Evolutionary conservation across 1,140 invertebrate species (phyloP).

Genomic region (Cotesia vestalis): DNA sequence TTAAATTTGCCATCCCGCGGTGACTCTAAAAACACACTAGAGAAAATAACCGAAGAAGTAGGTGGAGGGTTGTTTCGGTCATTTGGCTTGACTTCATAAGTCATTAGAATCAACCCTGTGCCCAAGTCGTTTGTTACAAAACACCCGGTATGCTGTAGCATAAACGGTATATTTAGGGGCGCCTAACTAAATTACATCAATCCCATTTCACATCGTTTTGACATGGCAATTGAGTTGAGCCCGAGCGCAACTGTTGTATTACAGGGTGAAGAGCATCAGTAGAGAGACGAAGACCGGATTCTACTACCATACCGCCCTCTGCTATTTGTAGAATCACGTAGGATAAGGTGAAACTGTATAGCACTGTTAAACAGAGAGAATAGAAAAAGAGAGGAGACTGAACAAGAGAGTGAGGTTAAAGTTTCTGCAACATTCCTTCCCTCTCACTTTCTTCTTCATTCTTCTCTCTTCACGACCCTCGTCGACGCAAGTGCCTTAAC

Average conservation of each 20-base stretch:
- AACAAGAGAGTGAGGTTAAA: slow-evolving; percentile 38
- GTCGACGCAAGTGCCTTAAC: slow-evolving; percentile 56
- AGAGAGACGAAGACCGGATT: slow-evolving; percentile 30
- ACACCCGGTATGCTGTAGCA: slow-evolving; percentile 46
- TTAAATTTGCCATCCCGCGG: slow-evolving; percentile 13
- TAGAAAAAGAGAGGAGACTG: slow-evolving; percentile 1
- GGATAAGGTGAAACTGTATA: not conserved
- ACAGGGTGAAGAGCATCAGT: slow-evolving; percentile 9
- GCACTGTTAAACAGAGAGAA: not conserved
- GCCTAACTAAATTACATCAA: slow-evolving; percentile 67
- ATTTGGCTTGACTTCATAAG: slow-evolving; percentile 68
- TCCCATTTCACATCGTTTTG: slow-evolving; percentile 66
- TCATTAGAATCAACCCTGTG: slow-evolving; percentile 64
- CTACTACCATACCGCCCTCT: slow-evolving; percentile 15
- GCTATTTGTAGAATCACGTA: slow-evolving; percentile 11
- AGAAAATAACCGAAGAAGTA: slow-evolving; percentile 39
- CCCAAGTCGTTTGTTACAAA: slow-evolving; percentile 51
- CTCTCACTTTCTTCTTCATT: slow-evolving; percentile 9
- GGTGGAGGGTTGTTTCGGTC: slow-evolving; percentile 53
- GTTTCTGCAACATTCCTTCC: slow-evolving; percentile 36
- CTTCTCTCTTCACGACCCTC: slow-evolving; percentile 24
- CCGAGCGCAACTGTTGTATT: slow-evolving; percentile 59
- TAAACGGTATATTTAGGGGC: slow-evolving; percentile 49
- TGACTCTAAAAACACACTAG: not conserved
- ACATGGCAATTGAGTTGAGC: slow-evolving; percentile 63